These are phyloP conservation scores for Trissolcus basalis DNA, from an alignment of 1,140 invertebrate genomes.

Conservation along the genomic window DNA sequence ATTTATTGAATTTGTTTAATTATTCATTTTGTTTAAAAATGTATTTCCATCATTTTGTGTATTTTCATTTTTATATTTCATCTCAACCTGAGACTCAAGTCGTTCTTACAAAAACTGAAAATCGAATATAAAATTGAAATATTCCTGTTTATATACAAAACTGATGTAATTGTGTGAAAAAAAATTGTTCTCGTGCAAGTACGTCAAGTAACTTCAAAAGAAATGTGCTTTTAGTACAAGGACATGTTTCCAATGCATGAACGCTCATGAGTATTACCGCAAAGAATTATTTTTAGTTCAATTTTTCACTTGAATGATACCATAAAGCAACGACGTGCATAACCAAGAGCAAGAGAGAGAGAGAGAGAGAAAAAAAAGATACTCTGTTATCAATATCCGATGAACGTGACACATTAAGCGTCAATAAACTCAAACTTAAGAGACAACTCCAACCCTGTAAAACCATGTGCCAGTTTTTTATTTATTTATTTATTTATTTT, in stretches of 20 bases:
- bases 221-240: conserved; percentile 49
- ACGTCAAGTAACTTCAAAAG: conserved; percentile 62
- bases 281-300: conserved; percentile 75
- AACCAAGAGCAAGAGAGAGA: conserved; percentile 8
- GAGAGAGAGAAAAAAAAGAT: conserved; percentile 2
- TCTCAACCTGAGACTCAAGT: no score
- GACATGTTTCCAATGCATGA: conserved; percentile 55
- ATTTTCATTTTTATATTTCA: no score
- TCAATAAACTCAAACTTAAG: conserved; percentile 50
- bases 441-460: conserved; percentile 5
- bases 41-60: no score
- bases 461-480: no score
- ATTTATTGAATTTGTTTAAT: no score
- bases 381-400: conserved; percentile 46
- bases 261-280: conserved; percentile 51
- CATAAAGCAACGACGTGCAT: conserved; percentile 63
- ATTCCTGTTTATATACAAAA: no score
- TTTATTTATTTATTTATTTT: no score
- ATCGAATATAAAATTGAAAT: no score
- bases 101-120: no score
- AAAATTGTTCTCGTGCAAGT: no score
- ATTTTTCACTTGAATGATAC: conserved; percentile 73
- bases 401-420: conserved; percentile 52
- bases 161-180: no score
- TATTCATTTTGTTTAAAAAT: no score